Evolutionary conservation across 1,140 invertebrate species (phyloP).

Genomic region (Stenopsyche tienmushanensis): DNA sequence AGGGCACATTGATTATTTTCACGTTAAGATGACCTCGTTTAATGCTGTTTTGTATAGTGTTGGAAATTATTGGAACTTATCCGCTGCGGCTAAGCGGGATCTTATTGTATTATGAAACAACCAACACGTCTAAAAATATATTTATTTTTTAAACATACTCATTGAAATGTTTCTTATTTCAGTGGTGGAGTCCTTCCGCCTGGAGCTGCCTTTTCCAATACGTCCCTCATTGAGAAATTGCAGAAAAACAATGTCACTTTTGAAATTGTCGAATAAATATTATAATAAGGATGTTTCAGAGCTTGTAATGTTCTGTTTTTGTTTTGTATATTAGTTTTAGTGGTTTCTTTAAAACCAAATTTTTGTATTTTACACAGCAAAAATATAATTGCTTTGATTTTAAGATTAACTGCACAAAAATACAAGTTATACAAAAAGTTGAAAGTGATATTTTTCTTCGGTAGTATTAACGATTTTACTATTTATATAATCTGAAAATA

Average conservation of each 20-base stretch:
- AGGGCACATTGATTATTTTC: too few species aligned
- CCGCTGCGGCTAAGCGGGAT: too few species aligned
- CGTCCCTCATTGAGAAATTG: slow-evolving; percentile 63
- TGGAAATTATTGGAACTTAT: too few species aligned
- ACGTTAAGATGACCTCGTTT: too few species aligned
- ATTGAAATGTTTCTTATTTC: slow-evolving; percentile 31
- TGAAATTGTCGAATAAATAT: slow-evolving; percentile 50
- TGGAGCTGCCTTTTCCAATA: slow-evolving; percentile 61
- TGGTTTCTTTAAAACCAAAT: background rate
- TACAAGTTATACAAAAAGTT: too few species aligned
- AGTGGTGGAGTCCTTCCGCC: slow-evolving; percentile 57
- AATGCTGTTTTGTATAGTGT: too few species aligned
- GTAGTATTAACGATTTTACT: too few species aligned
- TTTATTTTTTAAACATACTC: slow-evolving; percentile 12
- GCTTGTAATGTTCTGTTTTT: background rate
- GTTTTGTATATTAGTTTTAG: background rate
- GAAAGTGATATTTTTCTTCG: too few species aligned
- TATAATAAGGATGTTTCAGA: too few species aligned
- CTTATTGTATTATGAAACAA: background rate
- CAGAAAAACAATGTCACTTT: slow-evolving; percentile 63
- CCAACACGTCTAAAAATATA: slow-evolving; percentile 1
- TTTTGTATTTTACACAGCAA: background rate
- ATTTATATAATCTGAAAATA: too few species aligned
- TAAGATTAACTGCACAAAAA: too few species aligned
- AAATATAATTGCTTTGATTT: too few species aligned